Conservation (phyloP, 2,888 invertebrate genomes). For the Rhorus exstirpatorius region DNA sequence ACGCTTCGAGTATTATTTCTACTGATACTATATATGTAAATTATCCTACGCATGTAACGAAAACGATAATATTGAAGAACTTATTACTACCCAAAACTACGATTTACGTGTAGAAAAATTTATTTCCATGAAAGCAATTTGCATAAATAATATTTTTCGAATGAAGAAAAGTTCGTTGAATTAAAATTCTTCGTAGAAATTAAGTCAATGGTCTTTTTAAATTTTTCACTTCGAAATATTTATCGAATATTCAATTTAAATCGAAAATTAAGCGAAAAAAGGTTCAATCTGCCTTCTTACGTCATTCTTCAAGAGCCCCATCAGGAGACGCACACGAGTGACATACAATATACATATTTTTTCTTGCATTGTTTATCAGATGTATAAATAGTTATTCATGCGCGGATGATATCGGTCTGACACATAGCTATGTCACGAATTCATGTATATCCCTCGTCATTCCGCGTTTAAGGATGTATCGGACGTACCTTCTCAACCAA, state of each 20-base stretch:
- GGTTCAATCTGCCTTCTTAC: not conserved
- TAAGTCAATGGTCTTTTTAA: not conserved
- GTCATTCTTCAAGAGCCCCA: constrained; percentile 16
- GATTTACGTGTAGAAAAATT: not conserved
- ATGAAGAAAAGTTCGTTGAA: not conserved
- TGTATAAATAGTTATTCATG: constrained; percentile 27
- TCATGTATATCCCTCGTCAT: constrained; percentile 30
- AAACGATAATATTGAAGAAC: not conserved
- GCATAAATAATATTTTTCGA: not conserved
- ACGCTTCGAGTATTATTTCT: constrained; percentile 48
- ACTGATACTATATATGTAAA: constrained; percentile 31
- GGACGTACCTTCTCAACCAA: too few species aligned
- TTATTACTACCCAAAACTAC: not conserved
- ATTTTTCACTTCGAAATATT: not conserved
- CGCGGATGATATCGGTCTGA: constrained; percentile 41
- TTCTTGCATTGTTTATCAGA: constrained; percentile 15
- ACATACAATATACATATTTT: not conserved
- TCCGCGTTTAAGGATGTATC: too few species aligned
- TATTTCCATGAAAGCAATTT: not conserved
- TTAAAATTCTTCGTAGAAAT: not conserved
- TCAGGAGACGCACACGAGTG: constrained; percentile 17
- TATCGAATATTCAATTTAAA: constrained; percentile 1
- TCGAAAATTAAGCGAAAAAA: not conserved
- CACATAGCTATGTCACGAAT: constrained; percentile 42
- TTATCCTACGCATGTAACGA: not conserved